These are phyloP conservation scores for Dolomedes plantarius DNA, from an alignment of 2,888 invertebrate species.

Conservation along the genomic window DNA sequence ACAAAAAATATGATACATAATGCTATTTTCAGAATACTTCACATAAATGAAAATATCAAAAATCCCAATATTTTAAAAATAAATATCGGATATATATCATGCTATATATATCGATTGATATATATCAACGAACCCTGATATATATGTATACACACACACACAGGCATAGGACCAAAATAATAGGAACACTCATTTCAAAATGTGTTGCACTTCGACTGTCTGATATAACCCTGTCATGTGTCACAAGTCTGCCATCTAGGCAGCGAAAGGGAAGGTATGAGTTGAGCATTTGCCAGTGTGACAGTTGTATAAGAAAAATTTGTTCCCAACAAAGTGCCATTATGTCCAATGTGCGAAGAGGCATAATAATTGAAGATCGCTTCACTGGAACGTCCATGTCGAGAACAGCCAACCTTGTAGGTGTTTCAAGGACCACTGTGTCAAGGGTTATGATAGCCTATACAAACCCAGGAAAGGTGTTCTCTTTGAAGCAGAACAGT, in stretches of 20 bases:
- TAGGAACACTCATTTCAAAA: too few species aligned
- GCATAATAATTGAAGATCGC: not conserved
- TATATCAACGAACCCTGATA: too few species aligned
- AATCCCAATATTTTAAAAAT: too few species aligned
- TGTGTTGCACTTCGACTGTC: too few species aligned
- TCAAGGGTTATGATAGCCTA: not conserved
- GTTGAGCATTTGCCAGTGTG: not conserved
- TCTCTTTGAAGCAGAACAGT: not conserved
- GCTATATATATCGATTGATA: too few species aligned
- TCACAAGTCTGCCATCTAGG: not conserved
- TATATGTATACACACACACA: too few species aligned
- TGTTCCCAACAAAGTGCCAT: not conserved
- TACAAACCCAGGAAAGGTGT: not conserved
- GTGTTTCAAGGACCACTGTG: not conserved
- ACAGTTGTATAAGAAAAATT: constrained; percentile 1
- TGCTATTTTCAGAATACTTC: too few species aligned
- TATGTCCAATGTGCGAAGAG: constrained; percentile 13
- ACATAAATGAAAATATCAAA: too few species aligned
- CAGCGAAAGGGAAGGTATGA: not conserved
- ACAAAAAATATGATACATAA: too few species aligned
- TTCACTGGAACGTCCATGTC: not conserved
- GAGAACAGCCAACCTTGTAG: not conserved
- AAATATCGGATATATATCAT: too few species aligned
- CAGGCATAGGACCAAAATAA: too few species aligned
- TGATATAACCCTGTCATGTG: not conserved